A percentile compares a stretch with the other conserved stretches of the same genome.
Conservation (phyloP, 2,797 vertebrate genomes). For the Enoplosus armatus region DNA sequence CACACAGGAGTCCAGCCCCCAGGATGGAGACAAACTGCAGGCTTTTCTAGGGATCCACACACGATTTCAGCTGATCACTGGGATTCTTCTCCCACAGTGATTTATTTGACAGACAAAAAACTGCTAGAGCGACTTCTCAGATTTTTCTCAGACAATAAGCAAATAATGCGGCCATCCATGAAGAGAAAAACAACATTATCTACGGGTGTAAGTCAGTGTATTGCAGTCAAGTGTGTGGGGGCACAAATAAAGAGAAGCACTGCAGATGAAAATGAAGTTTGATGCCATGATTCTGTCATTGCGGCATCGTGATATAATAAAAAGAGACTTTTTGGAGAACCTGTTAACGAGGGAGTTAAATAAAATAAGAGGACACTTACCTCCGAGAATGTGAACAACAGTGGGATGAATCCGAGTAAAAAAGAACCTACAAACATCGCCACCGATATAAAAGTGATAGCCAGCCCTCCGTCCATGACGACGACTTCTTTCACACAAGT, state of each 20-base stretch:
- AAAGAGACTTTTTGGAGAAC: too few species aligned
- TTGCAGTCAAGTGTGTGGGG: too few species aligned
- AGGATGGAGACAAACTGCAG: constrained; percentile 84
- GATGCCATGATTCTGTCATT: not conserved
- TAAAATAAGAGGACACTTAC: constrained; percentile 63
- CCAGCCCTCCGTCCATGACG: constrained; percentile 85
- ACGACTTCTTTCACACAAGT: not conserved
- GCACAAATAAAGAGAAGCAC: not conserved
- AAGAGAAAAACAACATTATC: not conserved
- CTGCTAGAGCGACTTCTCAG: not conserved
- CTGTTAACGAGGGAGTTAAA: too few species aligned
- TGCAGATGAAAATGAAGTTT: not conserved
- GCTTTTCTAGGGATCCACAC: constrained; percentile 71
- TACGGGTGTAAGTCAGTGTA: not conserved
- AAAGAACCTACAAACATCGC: constrained; percentile 88
- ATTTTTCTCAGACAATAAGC: not conserved
- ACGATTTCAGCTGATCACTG: constrained; percentile 31
- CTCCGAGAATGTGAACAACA: constrained; percentile 84
- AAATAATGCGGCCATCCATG: not conserved
- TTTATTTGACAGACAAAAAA: not conserved
- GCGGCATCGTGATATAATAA: too few species aligned
- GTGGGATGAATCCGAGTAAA: constrained; percentile 85
- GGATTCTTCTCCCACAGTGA: not conserved
- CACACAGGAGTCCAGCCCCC: constrained; percentile 85
- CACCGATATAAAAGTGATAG: constrained; percentile 82